Conservation (phyloP, 2,888 invertebrate species). For the Heliconius ethilla region DNA sequence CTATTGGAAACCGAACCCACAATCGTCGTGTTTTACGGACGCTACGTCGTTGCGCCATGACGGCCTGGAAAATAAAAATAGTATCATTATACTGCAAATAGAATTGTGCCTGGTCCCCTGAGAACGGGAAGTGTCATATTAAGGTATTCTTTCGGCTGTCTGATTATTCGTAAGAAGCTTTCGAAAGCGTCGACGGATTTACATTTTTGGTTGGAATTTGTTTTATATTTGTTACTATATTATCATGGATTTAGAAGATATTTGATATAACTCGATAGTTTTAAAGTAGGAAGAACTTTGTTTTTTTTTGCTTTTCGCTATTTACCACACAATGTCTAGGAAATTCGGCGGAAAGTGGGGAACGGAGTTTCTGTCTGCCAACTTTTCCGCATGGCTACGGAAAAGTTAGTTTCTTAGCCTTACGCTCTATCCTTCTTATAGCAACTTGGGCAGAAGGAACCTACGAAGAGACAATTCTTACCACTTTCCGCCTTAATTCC, state of each 20-base stretch:
- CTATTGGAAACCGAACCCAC: background rate
- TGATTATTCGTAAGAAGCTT: conserved; percentile 21
- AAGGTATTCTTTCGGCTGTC: conserved; percentile 17
- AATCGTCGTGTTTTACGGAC: background rate
- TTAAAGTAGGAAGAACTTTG: background rate
- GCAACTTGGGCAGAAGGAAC: background rate
- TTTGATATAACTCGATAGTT: background rate
- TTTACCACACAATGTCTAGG: background rate
- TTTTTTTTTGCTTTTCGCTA: background rate
- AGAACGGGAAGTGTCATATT: conserved; percentile 1
- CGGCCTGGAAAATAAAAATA: background rate
- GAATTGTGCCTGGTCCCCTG: conserved; percentile 6
- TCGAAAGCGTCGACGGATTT: background rate
- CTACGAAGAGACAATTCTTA: background rate
- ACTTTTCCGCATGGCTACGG: no score
- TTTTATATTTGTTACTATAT: background rate
- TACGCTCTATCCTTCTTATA: background rate
- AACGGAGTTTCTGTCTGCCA: background rate
- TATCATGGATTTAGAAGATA: background rate
- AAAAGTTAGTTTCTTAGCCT: background rate
- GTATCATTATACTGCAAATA: background rate
- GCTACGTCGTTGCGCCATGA: background rate
- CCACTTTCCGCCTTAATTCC: background rate
- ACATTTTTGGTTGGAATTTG: conserved; percentile 7
- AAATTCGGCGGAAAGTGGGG: background rate